These are phyloP conservation scores for Zoanthus solanderi DNA, from an alignment of 92 coral and sea anemone genomes.

Conservation along the genomic window DNA sequence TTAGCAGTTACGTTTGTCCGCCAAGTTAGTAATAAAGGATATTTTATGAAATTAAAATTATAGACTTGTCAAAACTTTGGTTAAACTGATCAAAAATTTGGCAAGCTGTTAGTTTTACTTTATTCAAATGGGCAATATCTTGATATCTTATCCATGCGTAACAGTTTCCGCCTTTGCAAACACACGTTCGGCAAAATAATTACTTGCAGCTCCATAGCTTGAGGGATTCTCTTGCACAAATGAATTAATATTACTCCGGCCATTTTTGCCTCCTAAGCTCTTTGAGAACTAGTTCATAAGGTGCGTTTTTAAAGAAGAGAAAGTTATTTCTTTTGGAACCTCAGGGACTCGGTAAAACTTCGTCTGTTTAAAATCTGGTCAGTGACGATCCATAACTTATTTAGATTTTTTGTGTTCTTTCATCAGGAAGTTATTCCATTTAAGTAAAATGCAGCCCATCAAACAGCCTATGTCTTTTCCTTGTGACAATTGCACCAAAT, in stretches of 20 bases:
- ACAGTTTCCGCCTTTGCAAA: constrained; percentile 23
- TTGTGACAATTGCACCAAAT: constrained; percentile 69
- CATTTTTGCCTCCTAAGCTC: background rate
- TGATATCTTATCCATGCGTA: background rate
- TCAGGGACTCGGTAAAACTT: no score
- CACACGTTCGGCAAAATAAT: background rate
- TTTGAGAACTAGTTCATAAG: background rate
- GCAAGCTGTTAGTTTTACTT: background rate
- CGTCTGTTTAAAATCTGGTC: background rate
- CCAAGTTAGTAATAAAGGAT: background rate
- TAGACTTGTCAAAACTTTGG: background rate
- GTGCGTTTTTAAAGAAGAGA: no score
- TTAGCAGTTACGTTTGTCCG: no score
- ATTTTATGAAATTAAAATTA: background rate
- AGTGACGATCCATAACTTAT: background rate
- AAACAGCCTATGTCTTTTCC: constrained; percentile 64
- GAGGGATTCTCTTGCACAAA: background rate
- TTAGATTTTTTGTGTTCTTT: background rate
- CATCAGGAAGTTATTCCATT: background rate
- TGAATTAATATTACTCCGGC: background rate
- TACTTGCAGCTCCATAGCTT: background rate
- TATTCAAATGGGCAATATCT: background rate
- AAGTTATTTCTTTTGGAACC: background rate
- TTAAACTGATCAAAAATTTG: background rate
- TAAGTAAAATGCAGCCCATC: constrained; percentile 69